Base-by-base conservation (phyloP, 2,888 invertebrate genomes). In the Allophyes oxyacanthae region DNA sequence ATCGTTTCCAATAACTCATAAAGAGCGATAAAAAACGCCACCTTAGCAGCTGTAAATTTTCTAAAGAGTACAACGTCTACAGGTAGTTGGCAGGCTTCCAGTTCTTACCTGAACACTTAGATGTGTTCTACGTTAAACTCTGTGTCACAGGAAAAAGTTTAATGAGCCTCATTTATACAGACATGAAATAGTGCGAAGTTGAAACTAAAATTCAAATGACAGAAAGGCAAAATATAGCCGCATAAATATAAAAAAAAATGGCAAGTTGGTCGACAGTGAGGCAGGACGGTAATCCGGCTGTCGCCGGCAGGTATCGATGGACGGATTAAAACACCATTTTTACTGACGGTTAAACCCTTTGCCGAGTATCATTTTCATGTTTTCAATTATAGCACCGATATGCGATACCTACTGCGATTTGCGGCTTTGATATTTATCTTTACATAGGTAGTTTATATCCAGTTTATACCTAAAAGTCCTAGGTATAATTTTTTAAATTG, bases 21-120 rank as follows among this genome's bases (percentile, higher is more conserved):
- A 74, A 77, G 42, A 50, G 68, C 69, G 77, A 80, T 81, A 81
- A 78, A 78, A 80, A 80, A 64, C 62, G 73, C 60, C 79, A 81
- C 76, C 73, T 82, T 71, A 81, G 68, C 72, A 75, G 75, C 77
- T 76, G 81, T 86, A 84, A 83, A 87, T 88, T 84, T 83, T 71
- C 75, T 70, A 72, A 83, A 84, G 82, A 84, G 82, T 73, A 78
- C 70, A 81, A 79, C 78, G 80, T 88, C 93, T 83, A 93, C 93
- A 93, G 92, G 93, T 92, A 88, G 93, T 92, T 92, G 92, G 93
- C 91, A 85, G 73, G 61, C 70, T 73, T 89, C 93, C 92, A 92
- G 86, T 75, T 74, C 78, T 28, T 81, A 89, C 86, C 86, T 90
- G 86, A 76, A 83, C 79, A 83, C 81, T 82, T 81, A 83, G 80